Evolutionary conservation across 2,888 invertebrate species (phyloP).

Genomic region (Onthophagus sagittarius): DNA sequence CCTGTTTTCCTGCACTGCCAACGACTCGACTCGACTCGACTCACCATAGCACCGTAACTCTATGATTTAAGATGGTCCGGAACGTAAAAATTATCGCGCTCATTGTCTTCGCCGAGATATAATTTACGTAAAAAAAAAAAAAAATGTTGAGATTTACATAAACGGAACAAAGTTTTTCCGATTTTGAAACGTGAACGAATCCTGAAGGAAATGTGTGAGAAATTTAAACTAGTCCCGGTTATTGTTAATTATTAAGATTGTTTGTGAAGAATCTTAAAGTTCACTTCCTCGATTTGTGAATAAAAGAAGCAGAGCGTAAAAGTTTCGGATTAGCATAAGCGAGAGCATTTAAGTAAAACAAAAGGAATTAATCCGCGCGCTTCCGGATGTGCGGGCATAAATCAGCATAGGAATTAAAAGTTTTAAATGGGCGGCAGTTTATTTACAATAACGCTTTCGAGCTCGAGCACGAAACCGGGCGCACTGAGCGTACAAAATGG

Average conservation of each 20-base stretch:
- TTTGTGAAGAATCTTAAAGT: not conserved
- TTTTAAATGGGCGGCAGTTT: slow-evolving; percentile 35
- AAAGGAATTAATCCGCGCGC: slow-evolving; percentile 1
- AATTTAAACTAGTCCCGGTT: not conserved
- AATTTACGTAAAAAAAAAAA: not conserved
- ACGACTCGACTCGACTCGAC: not conserved
- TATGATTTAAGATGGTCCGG: slow-evolving; percentile 1
- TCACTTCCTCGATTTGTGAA: not conserved
- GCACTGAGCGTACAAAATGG: slow-evolving; percentile 52
- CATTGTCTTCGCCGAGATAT: not conserved
- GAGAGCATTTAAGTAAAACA: slow-evolving; percentile 11
- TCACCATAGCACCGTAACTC: not conserved
- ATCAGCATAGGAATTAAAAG: slow-evolving; percentile 38
- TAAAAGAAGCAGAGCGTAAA: not conserved
- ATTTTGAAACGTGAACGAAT: too few relatives aligned
- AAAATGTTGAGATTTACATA: not conserved
- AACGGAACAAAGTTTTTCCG: not conserved
- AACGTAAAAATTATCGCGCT: not conserved
- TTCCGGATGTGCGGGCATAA: slow-evolving; percentile 27
- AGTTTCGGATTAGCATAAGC: not conserved
- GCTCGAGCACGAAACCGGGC: slow-evolving; percentile 46
- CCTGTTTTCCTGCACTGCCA: slow-evolving; percentile 3
- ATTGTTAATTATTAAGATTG: slow-evolving; percentile 4
- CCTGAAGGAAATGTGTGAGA: not conserved
- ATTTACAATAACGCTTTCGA: slow-evolving; percentile 45